A percentile compares a stretch with the other conserved stretches of the same genome.
Evolutionary conservation across 2,888 invertebrate genomes (phyloP).

Genomic region (Neelides folsomi): DNA sequence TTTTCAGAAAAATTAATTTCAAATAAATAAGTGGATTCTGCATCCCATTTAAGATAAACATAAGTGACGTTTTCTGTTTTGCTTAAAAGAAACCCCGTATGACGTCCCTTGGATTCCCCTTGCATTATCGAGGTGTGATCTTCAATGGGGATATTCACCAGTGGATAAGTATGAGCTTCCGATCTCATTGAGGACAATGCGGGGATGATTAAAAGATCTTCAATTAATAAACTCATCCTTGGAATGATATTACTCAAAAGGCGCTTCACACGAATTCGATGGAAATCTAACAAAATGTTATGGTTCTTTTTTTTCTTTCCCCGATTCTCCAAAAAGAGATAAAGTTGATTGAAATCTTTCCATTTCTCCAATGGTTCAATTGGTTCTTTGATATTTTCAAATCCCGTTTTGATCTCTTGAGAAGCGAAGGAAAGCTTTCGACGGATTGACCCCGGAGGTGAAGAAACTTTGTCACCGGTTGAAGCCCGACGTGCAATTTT

Average conservation of each 20-base stretch:
- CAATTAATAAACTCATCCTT: conserved; percentile 16
- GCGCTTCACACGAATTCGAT: conserved; percentile 11
- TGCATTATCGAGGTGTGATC: not conserved
- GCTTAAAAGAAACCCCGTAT: not conserved
- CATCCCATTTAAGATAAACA: conserved; percentile 5
- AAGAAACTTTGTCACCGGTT: too few species aligned
- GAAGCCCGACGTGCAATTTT: too few species aligned
- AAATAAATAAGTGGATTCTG: conserved; percentile 7
- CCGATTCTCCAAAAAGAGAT: too few species aligned
- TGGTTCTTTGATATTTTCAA: too few species aligned
- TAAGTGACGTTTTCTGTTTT: conserved; percentile 3
- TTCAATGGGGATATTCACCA: conserved; percentile 12
- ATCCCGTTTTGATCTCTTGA: too few species aligned
- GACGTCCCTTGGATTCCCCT: not conserved
- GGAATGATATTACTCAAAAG: conserved; percentile 20
- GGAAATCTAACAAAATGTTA: conserved; percentile 18
- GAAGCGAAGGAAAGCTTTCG: too few species aligned
- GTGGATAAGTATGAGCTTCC: conserved; percentile 11
- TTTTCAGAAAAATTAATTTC: conserved; percentile 15
- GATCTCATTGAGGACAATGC: conserved; percentile 21
- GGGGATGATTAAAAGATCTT: conserved; percentile 21
- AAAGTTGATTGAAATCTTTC: too few species aligned
- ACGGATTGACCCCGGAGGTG: too few species aligned
- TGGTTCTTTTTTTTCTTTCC: not conserved
- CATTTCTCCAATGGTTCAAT: too few species aligned